Base-by-base conservation (phyloP, 2,888 invertebrate species). In the Dynastes grantii region DNA sequence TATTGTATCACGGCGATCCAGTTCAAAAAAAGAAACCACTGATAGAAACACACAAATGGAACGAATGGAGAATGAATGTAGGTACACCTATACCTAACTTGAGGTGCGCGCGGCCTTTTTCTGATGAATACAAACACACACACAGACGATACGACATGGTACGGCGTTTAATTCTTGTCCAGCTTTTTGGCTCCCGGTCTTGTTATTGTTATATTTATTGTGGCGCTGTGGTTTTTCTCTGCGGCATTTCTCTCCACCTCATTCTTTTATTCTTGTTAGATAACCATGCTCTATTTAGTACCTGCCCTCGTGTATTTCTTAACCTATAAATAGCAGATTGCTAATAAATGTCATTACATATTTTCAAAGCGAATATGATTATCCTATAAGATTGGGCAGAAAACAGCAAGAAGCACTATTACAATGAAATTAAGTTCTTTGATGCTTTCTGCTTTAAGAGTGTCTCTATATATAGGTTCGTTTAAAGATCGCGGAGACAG, bases 11-110 rank as follows among this genome's bases (percentile, higher is more conserved):
- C 67, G 55, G 68, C 37, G 53, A 73, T 68, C 61, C 63, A 55
- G 51, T 53, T 67, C 51, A 55, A 40, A 76, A 76, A 76, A 76
- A 29, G 76, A 64, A 65, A 76, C 65, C 53, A 76, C 67, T 65
- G 67, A 67, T 67, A 76, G 53, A 76, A 76, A 76, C 77, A 70
- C 70, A 70, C 58, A 71, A 71, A 71, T 51, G 71, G 71, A 71
- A 71, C 71, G 71, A 71, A 71, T 71, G 71, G 55, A 55, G 37
- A 16, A 58, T 55, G 71, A 71, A 71, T 71, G 58, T 45, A 27
- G 55, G 58, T 71, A n/a, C 13, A 53, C 9, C 45, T 2, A 45
- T 45, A 64, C 64, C 64, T 64, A 70, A 70, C 53, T 51, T 70
- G 29, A 13, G 51, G 51, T 11, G 45, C 32, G 55, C 22, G 37